These are phyloP conservation scores for Drosophila sordidapex DNA, from an alignment of 2,888 invertebrate genomes.

Conservation along the genomic window DNA sequence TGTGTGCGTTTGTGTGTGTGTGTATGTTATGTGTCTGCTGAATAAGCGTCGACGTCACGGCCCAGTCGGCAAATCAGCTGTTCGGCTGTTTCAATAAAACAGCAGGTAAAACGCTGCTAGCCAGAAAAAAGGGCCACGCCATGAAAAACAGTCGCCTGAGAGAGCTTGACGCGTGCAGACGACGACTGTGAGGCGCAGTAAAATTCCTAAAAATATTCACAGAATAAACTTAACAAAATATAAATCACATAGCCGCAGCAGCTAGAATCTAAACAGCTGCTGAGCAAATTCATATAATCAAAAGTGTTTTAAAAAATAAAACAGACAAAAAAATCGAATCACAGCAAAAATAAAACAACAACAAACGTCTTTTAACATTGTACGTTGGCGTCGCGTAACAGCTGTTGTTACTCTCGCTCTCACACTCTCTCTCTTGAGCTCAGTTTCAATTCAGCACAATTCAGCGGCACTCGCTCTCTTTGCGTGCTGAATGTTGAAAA, in stretches of 20 bases:
- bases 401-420: conserved; percentile 39
- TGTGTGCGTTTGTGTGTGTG: not conserved
- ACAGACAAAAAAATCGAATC: conserved; percentile 3
- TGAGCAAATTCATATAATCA: not conserved
- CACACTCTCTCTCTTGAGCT: conserved; percentile 12
- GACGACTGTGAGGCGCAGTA: conserved; percentile 37
- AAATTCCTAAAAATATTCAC: conserved; percentile 15
- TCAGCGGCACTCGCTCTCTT: conserved; percentile 38
- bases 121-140: conserved; percentile 50
- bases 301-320: not conserved
- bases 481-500: conserved; percentile 39
- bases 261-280: not conserved
- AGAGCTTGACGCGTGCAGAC: conserved; percentile 77
- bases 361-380: conserved; percentile 42
- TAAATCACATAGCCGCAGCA: not conserved
- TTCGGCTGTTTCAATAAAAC: conserved; percentile 51
- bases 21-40: conserved; percentile 41
- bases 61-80: conserved; percentile 68
- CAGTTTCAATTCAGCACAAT: conserved; percentile 45
- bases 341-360: conserved; percentile 40
- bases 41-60: conserved; percentile 64
- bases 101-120: conserved; percentile 61
- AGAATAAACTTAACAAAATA: not conserved
- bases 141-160: conserved; percentile 72
- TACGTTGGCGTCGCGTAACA: conserved; percentile 49